Evolutionary conservation across 2,113 vertebrate species (phyloP).

Genomic region (Columba livia): DNA sequence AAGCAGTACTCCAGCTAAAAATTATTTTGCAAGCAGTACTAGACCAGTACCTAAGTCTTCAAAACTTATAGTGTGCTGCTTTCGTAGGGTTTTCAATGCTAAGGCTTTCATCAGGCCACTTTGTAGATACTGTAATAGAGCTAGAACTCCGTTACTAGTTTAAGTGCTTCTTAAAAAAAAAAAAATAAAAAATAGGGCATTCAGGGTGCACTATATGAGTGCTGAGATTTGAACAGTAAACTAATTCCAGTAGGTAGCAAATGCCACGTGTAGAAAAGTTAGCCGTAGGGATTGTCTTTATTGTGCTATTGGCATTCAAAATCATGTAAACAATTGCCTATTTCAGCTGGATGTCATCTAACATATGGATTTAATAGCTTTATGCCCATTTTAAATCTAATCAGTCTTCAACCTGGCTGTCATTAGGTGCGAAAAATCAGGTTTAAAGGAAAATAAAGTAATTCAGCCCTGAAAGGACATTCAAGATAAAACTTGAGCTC

Average conservation of each 20-base stretch:
- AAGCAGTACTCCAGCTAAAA: not conserved
- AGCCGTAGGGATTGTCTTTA: constrained; percentile 23
- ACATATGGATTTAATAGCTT: constrained; percentile 26
- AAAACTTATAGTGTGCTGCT: not conserved
- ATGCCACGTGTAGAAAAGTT: not conserved
- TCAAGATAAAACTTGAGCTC: not conserved
- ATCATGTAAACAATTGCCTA: constrained; percentile 47
- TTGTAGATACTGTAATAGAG: not conserved
- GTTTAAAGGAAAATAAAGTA: constrained; percentile 32
- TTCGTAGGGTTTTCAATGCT: not conserved
- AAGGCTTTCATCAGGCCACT: not conserved
- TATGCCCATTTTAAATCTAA: constrained; percentile 19
- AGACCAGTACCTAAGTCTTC: not conserved
- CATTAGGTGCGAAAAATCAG: not conserved
- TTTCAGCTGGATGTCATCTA: constrained; percentile 26
- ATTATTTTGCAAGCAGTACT: not conserved
- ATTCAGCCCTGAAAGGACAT: constrained; percentile 9
- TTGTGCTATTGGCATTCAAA: constrained; percentile 42
- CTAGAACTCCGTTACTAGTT: not conserved
- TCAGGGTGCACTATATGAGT: not conserved
- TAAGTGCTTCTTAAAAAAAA: not conserved
- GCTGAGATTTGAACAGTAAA: not conserved
- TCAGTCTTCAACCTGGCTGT: not conserved
- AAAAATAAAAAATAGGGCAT: not conserved
- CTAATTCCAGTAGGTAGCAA: constrained; percentile 4